A percentile compares a stretch with the other conserved stretches of the same genome.
Conservation (phyloP, 2,113 vertebrate species). For the Calyptommatus sinebrachiatus region DNA sequence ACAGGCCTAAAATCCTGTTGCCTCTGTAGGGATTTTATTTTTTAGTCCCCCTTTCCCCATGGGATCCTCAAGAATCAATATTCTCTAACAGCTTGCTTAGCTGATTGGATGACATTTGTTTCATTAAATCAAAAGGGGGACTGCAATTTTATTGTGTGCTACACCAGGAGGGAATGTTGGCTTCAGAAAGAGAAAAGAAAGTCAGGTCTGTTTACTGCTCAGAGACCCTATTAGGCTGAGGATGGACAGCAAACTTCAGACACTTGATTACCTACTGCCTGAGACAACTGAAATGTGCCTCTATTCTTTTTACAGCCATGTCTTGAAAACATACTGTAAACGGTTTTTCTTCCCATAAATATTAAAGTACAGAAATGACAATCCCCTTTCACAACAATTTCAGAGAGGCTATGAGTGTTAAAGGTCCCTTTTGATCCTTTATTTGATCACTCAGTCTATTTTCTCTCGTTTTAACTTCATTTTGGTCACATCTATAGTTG, state of each 20-base stretch:
- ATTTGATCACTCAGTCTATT: neutral
- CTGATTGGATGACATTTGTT: constrained; percentile 20
- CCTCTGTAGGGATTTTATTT: too few species aligned
- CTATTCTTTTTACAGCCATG: neutral
- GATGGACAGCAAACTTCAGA: neutral
- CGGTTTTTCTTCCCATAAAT: neutral
- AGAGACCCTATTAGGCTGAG: neutral
- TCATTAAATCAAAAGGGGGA: constrained; percentile 30
- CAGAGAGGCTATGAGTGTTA: neutral
- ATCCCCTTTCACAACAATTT: neutral
- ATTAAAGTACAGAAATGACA: neutral
- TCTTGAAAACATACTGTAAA: neutral
- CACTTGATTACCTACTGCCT: neutral
- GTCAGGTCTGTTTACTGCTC: neutral
- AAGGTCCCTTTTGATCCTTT: neutral
- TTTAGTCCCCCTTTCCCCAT: too few species aligned
- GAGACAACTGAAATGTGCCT: neutral
- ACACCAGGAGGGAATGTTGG: neutral
- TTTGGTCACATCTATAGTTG: neutral
- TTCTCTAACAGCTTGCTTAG: too few species aligned
- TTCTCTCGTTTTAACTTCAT: neutral
- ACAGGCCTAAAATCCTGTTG: too few species aligned
- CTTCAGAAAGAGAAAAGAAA: neutral
- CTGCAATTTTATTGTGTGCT: neutral
- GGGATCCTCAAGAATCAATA: too few species aligned